Evolutionary conservation across 2,113 vertebrate species (phyloP).

Genomic region (Myiopsitta monachus): DNA sequence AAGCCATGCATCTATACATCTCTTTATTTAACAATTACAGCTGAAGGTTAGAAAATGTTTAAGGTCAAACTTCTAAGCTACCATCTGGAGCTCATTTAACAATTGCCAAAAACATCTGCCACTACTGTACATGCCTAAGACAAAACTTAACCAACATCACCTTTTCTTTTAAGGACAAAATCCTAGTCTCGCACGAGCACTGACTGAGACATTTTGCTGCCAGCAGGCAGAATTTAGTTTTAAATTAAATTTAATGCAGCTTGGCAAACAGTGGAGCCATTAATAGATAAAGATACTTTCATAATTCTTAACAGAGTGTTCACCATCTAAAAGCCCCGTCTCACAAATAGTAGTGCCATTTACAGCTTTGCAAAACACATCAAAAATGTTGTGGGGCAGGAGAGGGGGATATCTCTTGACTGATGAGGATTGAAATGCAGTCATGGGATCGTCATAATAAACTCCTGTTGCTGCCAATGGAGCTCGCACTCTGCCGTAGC

Average conservation of each 20-base stretch:
- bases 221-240: background rate
- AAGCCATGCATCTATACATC: constrained; percentile 16
- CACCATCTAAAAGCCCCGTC: background rate
- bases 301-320: background rate
- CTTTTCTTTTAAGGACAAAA: constrained; percentile 37
- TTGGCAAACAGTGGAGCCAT: background rate
- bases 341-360: background rate
- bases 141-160: constrained; percentile 10
- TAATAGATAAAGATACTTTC: background rate
- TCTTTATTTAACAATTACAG: constrained; percentile 53
- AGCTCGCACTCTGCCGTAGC: background rate
- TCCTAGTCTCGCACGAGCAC: background rate
- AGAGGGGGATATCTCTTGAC: background rate
- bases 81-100: constrained; percentile 65
- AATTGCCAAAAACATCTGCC: constrained; percentile 58
- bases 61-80: constrained; percentile 51
- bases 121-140: background rate
- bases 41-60: constrained; percentile 64
- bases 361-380: background rate
- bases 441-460: background rate
- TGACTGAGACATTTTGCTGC: background rate
- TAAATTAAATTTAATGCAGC: background rate
- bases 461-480: background rate
- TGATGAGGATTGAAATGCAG: background rate
- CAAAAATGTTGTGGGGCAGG: rapidly evolving